Percentiles rank a stretch among this genome's conserved stretches.
Conservation (phyloP, 2,113 vertebrate species). For the Gopherus flavomarginatus region DNA sequence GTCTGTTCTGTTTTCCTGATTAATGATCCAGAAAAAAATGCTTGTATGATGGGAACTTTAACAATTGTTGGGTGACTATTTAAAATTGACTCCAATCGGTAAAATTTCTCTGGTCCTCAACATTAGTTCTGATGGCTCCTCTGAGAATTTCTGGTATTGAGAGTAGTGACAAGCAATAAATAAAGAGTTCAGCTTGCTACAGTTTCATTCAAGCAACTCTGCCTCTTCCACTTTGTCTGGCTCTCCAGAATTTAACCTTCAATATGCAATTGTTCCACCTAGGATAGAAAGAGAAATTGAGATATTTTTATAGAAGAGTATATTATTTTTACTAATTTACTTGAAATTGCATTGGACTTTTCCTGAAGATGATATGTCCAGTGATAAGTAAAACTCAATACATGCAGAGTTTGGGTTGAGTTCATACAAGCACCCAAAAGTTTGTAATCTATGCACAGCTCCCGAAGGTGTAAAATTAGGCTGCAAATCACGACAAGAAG, state of each 20-base stretch:
- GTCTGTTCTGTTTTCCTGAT: constrained; percentile 14
- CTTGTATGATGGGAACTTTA: neutral
- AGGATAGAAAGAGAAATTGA: neutral
- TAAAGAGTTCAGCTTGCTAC: neutral
- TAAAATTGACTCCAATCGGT: neutral
- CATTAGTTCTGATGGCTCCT: neutral
- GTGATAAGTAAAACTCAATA: neutral
- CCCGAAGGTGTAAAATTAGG: neutral
- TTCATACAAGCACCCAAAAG: neutral
- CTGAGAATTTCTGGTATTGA: neutral
- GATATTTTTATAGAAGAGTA: neutral
- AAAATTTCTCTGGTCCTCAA: neutral
- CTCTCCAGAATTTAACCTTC: neutral
- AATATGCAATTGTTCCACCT: neutral
- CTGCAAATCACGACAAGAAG: neutral
- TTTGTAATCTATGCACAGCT: neutral
- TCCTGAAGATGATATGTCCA: neutral
- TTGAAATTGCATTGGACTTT: neutral
- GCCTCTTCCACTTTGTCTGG: neutral
- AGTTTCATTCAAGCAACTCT: neutral
- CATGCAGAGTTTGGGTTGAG: neutral
- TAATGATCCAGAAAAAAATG: constrained; percentile 24
- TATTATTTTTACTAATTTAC: neutral
- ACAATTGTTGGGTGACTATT: neutral
- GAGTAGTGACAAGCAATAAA: neutral